Base-by-base conservation (phyloP, 2,113 vertebrate species). In the Sprattus sprattus region DNA sequence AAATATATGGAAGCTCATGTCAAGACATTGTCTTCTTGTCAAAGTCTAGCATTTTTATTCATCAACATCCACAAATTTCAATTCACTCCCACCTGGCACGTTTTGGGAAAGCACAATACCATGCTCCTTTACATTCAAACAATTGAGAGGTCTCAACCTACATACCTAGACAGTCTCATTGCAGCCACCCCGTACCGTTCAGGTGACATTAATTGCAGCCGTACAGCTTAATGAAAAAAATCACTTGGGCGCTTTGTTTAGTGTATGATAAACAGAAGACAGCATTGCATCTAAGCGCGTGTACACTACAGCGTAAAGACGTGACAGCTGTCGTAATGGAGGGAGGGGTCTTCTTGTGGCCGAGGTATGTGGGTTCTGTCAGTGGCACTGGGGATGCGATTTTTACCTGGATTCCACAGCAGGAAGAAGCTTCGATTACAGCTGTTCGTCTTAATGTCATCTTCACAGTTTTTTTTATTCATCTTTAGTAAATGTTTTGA, bases 331-430 rank as follows among this genome's bases (percentile, higher is more conserved):
- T 78, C 71, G 71, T 78, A 78, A 78, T 15, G 25, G 11, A 78
- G 71, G 71, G 71, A 78, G 71, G 71, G 44, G 71, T 78, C 71
- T 78, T 78, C 67, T 75, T 39, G 28, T 32, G 71, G 10, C 32
- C 71, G 20, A 78, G 28, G 71, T 44, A 16, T 39, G 13, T 78
- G 32, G 71, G 15, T 11, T 16, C 25, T 44, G 32, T 44, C 71
- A 78, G 28, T 28, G 15, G 64, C 32, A 28, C 32, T 32, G 39
- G 28, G 15, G 28, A 78, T 78, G 71, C 71, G 15, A 32, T 39
- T 78, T 39, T 78, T 39, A 78, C 71, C 71, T 78, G 71, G 28
- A 75, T 39, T 78, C 71, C 71, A 28, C 25, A 8, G 64, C 64
- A 78, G 71, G 32, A 13, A 78, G 4, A 49, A 49, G 47, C 7